Evolutionary conservation across 2,113 vertebrate species (phyloP).

Genomic region (Amazona vittata): DNA sequence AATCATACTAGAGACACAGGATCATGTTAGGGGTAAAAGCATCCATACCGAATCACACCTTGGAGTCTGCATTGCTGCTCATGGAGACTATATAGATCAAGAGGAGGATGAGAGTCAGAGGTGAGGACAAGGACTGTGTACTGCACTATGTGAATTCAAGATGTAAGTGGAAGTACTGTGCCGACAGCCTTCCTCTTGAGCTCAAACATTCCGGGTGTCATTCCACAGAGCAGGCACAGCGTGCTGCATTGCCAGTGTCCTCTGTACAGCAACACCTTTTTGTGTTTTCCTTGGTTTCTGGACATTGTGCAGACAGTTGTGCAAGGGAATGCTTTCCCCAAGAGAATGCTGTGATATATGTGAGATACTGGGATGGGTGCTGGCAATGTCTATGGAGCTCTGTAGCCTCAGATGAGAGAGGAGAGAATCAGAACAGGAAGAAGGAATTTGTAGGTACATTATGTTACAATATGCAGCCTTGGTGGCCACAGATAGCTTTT

Average conservation of each 20-base stretch:
- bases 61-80: neutral
- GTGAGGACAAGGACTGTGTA: neutral
- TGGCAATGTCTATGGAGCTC: neutral
- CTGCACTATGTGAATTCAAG: neutral
- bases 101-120: neutral
- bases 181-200: neutral
- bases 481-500: neutral
- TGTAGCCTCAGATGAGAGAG: neutral
- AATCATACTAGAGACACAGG: neutral
- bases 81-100: neutral
- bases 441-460: neutral
- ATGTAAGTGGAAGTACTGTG: neutral
- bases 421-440: neutral
- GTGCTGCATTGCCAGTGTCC: neutral
- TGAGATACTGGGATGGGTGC: neutral
- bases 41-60: neutral
- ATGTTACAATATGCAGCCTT: neutral
- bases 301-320: neutral
- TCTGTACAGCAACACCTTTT: neutral
- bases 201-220: neutral
- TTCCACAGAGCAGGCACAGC: neutral
- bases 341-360: neutral
- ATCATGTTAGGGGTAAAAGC: neutral
- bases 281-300: neutral
- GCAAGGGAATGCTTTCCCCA: neutral